Conservation (phyloP, 2,888 invertebrate species). For the Patella caerulea region DNA sequence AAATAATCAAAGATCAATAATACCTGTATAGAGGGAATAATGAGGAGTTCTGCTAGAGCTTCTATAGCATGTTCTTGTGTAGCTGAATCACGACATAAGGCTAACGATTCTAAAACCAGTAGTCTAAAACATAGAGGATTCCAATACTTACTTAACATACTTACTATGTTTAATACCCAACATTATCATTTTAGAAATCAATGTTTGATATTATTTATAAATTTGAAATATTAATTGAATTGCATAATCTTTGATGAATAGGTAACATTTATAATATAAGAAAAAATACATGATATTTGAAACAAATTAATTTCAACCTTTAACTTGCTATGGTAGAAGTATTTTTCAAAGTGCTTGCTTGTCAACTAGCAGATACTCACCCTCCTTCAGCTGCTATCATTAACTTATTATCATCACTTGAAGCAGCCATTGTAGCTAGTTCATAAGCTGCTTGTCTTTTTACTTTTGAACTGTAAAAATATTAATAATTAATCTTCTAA, state of each 20-base stretch:
- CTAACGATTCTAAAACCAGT: conserved; percentile 60
- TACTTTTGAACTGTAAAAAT: conserved; percentile 54
- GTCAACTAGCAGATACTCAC: conserved; percentile 40
- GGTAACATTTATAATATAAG: too few species aligned
- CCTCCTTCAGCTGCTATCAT: conserved; percentile 68
- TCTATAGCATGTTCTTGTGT: conserved; percentile 69
- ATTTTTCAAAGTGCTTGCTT: too few species aligned
- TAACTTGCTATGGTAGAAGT: too few species aligned
- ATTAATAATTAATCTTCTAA: neutral
- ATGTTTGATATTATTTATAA: too few species aligned
- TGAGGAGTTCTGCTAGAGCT: conserved; percentile 66
- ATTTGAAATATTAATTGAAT: too few species aligned
- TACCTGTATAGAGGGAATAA: conserved; percentile 67
- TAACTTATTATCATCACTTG: conserved; percentile 69
- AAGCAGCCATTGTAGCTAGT: conserved; percentile 66
- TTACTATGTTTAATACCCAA: too few species aligned
- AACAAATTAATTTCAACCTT: too few species aligned
- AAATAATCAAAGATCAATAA: too few species aligned
- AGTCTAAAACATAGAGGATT: conserved; percentile 42
- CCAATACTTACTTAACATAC: too few species aligned
- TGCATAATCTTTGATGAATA: too few species aligned
- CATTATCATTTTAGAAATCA: too few species aligned
- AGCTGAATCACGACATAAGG: conserved; percentile 58
- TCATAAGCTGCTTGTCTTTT: conserved; percentile 67
- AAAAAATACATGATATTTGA: too few species aligned